Evolutionary conservation across 2,113 vertebrate genomes (phyloP), one percentile per base, ranked within the genome.

Genomic region (Scomber colias): DNA sequence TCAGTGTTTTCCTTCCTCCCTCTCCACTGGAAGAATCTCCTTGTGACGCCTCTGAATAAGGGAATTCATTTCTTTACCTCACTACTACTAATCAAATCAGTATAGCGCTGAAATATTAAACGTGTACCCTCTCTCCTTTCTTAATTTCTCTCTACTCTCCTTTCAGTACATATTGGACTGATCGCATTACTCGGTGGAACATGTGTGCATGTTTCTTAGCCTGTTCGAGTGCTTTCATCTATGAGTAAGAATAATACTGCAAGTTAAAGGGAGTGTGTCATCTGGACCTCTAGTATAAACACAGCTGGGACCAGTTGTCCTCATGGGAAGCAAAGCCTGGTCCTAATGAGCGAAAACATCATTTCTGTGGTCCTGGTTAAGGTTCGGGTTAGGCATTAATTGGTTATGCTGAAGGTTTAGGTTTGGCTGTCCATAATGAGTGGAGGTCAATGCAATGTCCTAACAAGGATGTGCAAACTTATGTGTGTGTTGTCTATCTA

Each of bases 171-270:
- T 59, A 15, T 40, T n/a, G 12, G 48, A 67, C 61, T 21, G 59
- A 82, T 86, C 48, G 7, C n/a, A 35, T 85, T 74, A 87, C 85
- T 50, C 46, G 51, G 44, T 48, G 30, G 21, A 21, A 3, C 50
- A 13, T 71, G 19, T 48, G 63, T 68, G 60, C 64, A 55, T 65
- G 44, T 50, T 40, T 40, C 35, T 40, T 40, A 40, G 9, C 9
- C 7, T 9, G 35, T 40, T 40, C 35, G 2, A 9, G 35, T 40
- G 6, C 1, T 9, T 40, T 40, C 9, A 40, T 40, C 35, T 40
- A 9, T 8, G 6, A 40, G 35, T 40, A 27, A 27, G 24, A 27
- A 27, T 27, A 27, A 27, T 27, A 27, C 24, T 27, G 24, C 21
- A 21, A 21, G 21, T 21, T 21, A 21, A 21, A 21, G 21, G 21